Conservation (phyloP, 2,113 vertebrate genomes). For the Osmerus mordax region DNA sequence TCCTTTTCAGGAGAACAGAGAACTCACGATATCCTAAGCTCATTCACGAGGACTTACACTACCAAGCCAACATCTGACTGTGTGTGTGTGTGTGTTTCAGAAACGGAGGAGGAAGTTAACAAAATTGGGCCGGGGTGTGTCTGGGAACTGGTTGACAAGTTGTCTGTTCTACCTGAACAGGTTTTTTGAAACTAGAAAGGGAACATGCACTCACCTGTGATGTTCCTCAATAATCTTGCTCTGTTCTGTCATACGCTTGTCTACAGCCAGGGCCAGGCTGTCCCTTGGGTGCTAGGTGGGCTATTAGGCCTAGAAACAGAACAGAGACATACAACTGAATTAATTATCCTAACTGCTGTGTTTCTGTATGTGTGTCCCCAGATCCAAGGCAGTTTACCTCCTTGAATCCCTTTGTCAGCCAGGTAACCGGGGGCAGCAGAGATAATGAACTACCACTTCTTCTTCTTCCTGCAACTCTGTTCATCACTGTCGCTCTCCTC, state of each 20-base stretch:
- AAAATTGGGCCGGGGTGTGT: slow-evolving; percentile 32
- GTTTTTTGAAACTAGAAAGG: slow-evolving; percentile 50
- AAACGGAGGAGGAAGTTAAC: background rate
- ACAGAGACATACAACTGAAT: background rate
- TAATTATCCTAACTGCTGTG: background rate
- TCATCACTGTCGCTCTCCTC: slow-evolving; percentile 21
- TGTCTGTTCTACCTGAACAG: slow-evolving; percentile 57
- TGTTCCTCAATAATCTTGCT: background rate
- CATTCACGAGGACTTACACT: slow-evolving; percentile 13
- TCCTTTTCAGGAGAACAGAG: slow-evolving; percentile 26
- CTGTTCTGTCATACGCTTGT: background rate
- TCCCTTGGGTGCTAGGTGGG: too few relatives aligned
- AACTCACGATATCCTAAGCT: slow-evolving; percentile 37
- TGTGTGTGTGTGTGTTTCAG: background rate
- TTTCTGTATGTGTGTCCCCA: background rate
- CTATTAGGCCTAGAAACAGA: too few relatives aligned
- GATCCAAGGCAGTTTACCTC: background rate
- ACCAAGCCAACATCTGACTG: background rate
- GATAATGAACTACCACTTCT: slow-evolving; percentile 43
- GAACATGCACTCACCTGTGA: slow-evolving; percentile 31
- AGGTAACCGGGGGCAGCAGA: slow-evolving; percentile 8
- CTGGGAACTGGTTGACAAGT: slow-evolving; percentile 39
- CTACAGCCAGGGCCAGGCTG: too few relatives aligned
- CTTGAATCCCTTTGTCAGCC: slow-evolving; percentile 10
- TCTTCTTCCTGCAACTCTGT: slow-evolving; percentile 31